Conservation (phyloP, 2,113 vertebrate species). For the Chloroceryle aenea region DNA sequence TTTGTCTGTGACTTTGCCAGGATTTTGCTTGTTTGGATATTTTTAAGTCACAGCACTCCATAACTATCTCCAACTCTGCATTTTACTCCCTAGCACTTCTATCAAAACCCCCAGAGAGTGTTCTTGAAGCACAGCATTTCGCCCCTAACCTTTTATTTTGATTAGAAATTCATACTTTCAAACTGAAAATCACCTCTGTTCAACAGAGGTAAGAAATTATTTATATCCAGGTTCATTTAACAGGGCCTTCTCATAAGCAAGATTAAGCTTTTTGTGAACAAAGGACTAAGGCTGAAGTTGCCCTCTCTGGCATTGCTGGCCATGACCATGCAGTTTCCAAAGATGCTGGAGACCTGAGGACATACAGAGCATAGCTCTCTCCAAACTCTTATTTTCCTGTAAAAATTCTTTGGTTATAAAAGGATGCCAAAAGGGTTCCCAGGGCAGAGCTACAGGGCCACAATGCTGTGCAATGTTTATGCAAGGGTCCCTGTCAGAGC, state of each 20-base stretch:
- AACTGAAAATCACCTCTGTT: neutral
- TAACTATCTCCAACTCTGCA: neutral
- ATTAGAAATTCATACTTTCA: neutral
- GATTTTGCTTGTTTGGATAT: neutral
- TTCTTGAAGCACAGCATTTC: neutral
- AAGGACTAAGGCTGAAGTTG: neutral
- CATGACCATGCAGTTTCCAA: neutral
- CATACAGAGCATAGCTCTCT: neutral
- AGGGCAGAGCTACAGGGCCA: neutral
- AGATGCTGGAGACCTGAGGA: neutral
- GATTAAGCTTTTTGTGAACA: neutral
- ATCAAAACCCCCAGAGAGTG: neutral
- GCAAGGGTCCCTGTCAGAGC: neutral
- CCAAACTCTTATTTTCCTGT: neutral
- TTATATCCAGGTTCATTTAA: neutral
- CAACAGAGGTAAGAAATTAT: neutral
- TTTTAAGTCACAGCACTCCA: neutral
- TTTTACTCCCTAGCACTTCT: neutral
- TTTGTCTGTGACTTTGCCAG: neutral
- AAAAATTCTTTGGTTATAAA: neutral
- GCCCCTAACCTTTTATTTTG: neutral
- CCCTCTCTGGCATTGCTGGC: neutral
- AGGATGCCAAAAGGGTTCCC: neutral
- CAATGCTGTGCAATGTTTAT: rapidly evolving
- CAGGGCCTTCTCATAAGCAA: neutral